These are phyloP conservation scores for Acromyrmex charruanus DNA, from an alignment of 1,140 invertebrate species.

Conservation along the genomic window DNA sequence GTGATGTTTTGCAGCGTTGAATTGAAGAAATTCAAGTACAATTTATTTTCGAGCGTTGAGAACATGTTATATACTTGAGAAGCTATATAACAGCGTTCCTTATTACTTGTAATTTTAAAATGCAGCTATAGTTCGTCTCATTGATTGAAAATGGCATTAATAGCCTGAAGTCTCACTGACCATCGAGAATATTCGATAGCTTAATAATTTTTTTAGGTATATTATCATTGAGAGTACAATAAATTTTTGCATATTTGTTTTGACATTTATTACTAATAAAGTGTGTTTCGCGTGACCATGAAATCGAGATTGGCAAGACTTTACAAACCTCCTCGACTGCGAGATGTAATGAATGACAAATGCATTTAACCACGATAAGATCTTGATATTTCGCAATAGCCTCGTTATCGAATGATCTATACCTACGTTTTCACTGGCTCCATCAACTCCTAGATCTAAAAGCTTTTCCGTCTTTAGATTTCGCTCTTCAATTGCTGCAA, in stretches of 20 bases:
- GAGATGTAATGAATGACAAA: neutral
- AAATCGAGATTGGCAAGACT: neutral
- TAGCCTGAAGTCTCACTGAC: neutral
- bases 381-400: neutral
- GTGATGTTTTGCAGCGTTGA: neutral
- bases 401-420: neutral
- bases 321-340: neutral
- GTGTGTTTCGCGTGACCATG: neutral
- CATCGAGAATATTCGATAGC: neutral
- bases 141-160: neutral
- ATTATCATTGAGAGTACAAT: neutral
- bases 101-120: neutral
- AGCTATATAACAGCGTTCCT: neutral
- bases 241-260: neutral
- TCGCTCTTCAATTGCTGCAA: neutral
- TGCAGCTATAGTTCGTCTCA: neutral
- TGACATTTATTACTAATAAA: neutral
- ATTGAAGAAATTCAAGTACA: neutral
- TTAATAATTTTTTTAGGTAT: neutral
- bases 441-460: neutral
- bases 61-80: neutral
- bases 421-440: neutral
- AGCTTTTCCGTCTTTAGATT: neutral
- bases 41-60: neutral
- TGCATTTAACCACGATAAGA: neutral